These are phyloP conservation scores for Actinopyga echinites DNA, from an alignment of 53 echinoderm and acorn worm species.

Conservation along the genomic window DNA sequence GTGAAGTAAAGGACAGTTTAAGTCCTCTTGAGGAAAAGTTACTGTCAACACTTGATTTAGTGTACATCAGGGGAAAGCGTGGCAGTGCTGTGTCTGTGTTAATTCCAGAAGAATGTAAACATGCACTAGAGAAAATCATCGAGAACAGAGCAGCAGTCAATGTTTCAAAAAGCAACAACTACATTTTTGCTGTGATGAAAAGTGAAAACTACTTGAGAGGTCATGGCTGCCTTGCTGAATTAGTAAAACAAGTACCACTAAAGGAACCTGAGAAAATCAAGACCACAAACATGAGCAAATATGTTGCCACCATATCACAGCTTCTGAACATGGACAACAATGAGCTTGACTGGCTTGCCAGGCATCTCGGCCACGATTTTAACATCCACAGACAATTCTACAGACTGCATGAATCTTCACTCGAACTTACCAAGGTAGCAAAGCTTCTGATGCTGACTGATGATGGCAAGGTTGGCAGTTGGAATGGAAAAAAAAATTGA, in stretches of 20 bases:
- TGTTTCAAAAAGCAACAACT: too few relatives aligned
- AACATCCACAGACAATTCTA: slow-evolving; percentile 50
- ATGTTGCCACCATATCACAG: slow-evolving; percentile 48
- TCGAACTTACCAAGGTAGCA: slow-evolving; percentile 50
- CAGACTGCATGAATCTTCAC: slow-evolving; percentile 45
- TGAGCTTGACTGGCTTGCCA: slow-evolving; percentile 60
- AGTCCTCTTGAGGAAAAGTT: too few relatives aligned
- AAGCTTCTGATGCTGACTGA: slow-evolving; percentile 60
- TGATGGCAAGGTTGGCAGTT: slow-evolving; percentile 45
- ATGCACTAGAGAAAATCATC: neutral
- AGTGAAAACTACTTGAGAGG: too few relatives aligned
- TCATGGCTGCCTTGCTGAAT: slow-evolving; percentile 1
- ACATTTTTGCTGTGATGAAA: too few relatives aligned
- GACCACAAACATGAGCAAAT: slow-evolving; percentile 49
- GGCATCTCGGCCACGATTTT: slow-evolving; percentile 44
- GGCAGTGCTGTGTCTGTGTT: neutral
- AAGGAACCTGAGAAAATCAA: slow-evolving; percentile 42
- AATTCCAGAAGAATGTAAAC: neutral
- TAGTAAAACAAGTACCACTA: slow-evolving; percentile 18
- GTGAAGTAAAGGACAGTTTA: too few relatives aligned
- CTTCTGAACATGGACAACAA: slow-evolving; percentile 31
- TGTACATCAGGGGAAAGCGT: too few relatives aligned
- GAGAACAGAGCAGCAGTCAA: too few relatives aligned
- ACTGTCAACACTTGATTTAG: too few relatives aligned
- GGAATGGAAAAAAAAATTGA: slow-evolving; percentile 47